Evolutionary conservation across 2,113 vertebrate species (phyloP), one percentile per base, ranked within the genome.

Genomic region (Halcyon malimbica): DNA sequence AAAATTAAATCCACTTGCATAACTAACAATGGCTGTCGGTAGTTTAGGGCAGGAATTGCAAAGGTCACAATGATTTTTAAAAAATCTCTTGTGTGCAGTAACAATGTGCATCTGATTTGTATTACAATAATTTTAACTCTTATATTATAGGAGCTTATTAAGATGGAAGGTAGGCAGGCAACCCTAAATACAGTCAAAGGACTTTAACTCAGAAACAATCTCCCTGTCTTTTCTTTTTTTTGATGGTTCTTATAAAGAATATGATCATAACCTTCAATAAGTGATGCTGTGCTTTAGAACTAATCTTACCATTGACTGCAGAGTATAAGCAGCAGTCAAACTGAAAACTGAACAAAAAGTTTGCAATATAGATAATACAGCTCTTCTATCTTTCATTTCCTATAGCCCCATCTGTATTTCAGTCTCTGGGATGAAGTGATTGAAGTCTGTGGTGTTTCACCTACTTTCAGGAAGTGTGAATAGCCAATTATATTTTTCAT

Each of bases 261-360:
- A 56, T 44, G 41, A 82, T 79, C 51, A 67, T 53, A 89, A 57
- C 18, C 60, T 94, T 93, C 65, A 91, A 20, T 62, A 91, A 84
- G 20, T 48, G 46, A 71, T 73, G 73, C 87, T 97, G 93, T 94
- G 89, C 91, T 91, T 97, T 93, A 93, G 77, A 96, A 91, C 42
- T 89, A 79, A 57, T 56, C 83, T 93, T 94, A 39, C 56, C 42
- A 89, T 82, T 95, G 57, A 91, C 53, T 54, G 0, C 53, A 57
- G 41, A 80, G 39, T 62, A 21, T 93, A 89, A 82, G 53, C 90
- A 64, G 74, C 1, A 0, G 39, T 79, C 78, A 91, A 20, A 35
- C 62, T 48, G 77, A 92, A 93, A 93, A 76, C 33, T 41, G 89
- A 96, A 93, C 29, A 75, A 91, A 95, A 95, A 79, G 13, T 24